Base-by-base conservation (phyloP, 2,888 invertebrate species). In the Dyspetes luteomarginatus region DNA sequence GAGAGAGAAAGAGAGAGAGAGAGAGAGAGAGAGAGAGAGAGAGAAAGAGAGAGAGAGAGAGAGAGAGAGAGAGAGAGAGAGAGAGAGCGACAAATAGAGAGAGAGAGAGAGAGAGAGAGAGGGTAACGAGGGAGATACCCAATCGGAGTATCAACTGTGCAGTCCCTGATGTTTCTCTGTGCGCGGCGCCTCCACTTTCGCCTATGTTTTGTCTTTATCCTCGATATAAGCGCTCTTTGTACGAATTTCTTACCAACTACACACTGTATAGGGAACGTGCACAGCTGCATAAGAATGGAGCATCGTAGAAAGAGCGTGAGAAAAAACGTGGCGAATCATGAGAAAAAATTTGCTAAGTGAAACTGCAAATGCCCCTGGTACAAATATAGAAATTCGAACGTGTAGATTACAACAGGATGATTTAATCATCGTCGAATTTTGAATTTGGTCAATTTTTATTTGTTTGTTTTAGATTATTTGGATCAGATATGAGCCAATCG, bases 401-500 rank as follows among this genome's bases (percentile, higher is more conserved):
- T 15, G 12, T 28, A 12, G 52, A n/a, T n/a, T 36, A 41, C 62
- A n/a, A 15, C 67, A 15, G 68, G 58, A 28, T 52, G 64, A 65
- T 26, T 56, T 50, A 64, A n/a, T 56, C 56, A 71, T n/a, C 43
- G 24, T 52, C 65, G 55, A 68, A 60, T 43, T 26, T 12, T 12
- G 36, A 36, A 1, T 43, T 62, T 65, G 17, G 28, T 7, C 41
- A 45, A 19, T 15, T n/a, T 19, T 17, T 7, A 24, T 22, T n/a
- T n/a, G n/a, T n/a, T n/a, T n/a, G n/a, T n/a, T n/a, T n/a, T n/a
- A n/a, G n/a, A n/a, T n/a, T n/a, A n/a, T n/a, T n/a, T n/a, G n/a
- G n/a, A n/a, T n/a, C n/a, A n/a, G 12, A 36, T 22, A 12, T 24
- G 5, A 36, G 36, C 2, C 36, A 30, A 9, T 36, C 36, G 36